These are phyloP conservation scores for Sinocyclocheilus rhinocerous DNA, from an alignment of 2,113 vertebrate genomes.

Conservation along the genomic window DNA sequence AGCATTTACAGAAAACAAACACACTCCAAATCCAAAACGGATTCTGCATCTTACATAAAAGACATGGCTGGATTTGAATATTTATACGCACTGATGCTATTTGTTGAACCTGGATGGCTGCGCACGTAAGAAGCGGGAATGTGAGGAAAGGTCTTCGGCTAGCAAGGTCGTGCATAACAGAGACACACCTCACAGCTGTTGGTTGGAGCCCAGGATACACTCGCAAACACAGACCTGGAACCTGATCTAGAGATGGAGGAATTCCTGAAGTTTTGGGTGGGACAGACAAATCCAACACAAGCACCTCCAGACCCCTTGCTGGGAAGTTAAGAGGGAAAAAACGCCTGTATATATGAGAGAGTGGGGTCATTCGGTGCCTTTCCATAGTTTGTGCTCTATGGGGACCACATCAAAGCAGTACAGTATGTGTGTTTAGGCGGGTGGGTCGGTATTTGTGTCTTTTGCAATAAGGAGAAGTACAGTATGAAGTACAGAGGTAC, in stretches of 20 bases:
- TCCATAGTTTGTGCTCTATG: background rate
- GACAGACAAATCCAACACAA: constrained; percentile 56
- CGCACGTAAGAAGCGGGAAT: constrained; percentile 36
- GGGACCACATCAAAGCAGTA: constrained; percentile 28
- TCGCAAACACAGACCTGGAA: constrained; percentile 42
- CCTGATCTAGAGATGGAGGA: constrained; percentile 46
- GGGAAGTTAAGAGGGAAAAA: constrained; percentile 49
- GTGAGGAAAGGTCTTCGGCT: constrained; percentile 1
- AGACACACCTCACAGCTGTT: constrained; percentile 49
- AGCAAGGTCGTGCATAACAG: constrained; percentile 7
- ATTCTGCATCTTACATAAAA: background rate
- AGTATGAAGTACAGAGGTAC: background rate
- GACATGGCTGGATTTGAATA: constrained; percentile 11
- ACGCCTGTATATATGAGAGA: constrained; percentile 19
- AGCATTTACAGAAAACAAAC: background rate
- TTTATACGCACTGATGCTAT: constrained; percentile 35
- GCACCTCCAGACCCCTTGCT: constrained; percentile 47
- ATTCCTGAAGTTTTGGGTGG: constrained; percentile 51
- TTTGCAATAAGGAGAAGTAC: constrained; percentile 14
- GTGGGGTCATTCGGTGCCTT: constrained; percentile 27
- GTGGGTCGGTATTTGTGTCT: background rate
- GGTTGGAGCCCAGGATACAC: constrained; percentile 39
- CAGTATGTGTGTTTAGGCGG: background rate
- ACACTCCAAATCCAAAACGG: background rate
- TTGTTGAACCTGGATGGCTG: constrained; percentile 29